These are phyloP conservation scores for Oenanthe oenanthe DNA, from an alignment of 2,113 vertebrate species.

Conservation along the genomic window DNA sequence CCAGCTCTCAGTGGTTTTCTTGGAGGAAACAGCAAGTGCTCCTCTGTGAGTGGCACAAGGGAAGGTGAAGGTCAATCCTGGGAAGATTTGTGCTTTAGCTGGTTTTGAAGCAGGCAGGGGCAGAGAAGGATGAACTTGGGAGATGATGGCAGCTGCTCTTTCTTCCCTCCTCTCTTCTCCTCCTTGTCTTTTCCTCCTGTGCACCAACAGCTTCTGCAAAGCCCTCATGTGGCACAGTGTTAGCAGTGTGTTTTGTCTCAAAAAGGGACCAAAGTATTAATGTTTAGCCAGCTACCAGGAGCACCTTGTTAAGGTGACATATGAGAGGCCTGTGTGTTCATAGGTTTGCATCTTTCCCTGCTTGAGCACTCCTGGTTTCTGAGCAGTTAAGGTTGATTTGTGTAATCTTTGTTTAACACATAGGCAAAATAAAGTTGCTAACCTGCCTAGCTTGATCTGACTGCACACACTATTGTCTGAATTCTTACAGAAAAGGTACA, in stretches of 20 bases:
- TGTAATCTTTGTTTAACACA: neutral
- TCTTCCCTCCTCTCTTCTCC: neutral
- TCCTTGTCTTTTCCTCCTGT: neutral
- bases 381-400: neutral
- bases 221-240: neutral
- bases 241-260: neutral
- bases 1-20: neutral
- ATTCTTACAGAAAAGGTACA: neutral
- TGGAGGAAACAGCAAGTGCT: neutral
- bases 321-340: neutral
- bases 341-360: neutral
- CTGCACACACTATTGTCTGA: neutral
- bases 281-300: neutral
- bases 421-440: neutral
- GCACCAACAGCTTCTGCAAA: neutral
- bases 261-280: neutral
- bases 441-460: neutral
- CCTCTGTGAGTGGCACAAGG: neutral
- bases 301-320: neutral
- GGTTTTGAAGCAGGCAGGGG: neutral
- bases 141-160: neutral
- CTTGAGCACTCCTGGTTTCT: neutral
- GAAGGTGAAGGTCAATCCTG: neutral
- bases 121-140: neutral
- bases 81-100: neutral